Conservation (phyloP, 2,797 vertebrate genomes). For the Tamandua tetradactyla region DNA sequence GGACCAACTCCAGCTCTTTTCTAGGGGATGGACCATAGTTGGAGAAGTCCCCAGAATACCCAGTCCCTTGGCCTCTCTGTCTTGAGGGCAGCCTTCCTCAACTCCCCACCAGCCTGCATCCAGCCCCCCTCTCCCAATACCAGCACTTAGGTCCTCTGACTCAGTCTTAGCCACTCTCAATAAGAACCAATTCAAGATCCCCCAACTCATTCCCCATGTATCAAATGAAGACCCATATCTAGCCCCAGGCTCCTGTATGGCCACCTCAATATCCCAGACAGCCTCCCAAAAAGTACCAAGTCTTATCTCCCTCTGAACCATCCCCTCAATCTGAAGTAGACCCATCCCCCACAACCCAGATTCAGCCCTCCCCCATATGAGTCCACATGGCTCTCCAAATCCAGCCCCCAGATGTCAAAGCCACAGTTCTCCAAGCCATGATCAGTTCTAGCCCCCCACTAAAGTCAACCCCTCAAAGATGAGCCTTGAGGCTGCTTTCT, state of each 20-base stretch:
- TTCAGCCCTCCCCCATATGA: not conserved
- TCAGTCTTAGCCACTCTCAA: not conserved
- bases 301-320: not conserved
- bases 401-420: not conserved
- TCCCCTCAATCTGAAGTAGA: not conserved
- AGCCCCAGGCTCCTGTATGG: not conserved
- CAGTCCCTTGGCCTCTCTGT: not conserved
- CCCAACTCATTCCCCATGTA: not conserved
- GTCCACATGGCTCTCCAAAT: not conserved
- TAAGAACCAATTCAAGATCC: not conserved
- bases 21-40: not conserved
- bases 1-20: not conserved
- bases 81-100: not conserved
- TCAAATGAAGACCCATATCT: not conserved
- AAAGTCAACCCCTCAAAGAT: not conserved
- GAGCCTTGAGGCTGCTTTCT: not conserved
- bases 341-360: not conserved
- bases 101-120: not conserved
- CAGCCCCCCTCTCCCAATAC: not conserved
- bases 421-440: constrained; percentile 25
- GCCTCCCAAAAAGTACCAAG: not conserved
- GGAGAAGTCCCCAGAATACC: not conserved
- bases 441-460: not conserved
- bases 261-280: not conserved
- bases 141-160: not conserved